Evolutionary conservation across 1,140 invertebrate species (phyloP), one percentile per base, ranked within the genome.

Genomic region (Rhyzopertha dominica): DNA sequence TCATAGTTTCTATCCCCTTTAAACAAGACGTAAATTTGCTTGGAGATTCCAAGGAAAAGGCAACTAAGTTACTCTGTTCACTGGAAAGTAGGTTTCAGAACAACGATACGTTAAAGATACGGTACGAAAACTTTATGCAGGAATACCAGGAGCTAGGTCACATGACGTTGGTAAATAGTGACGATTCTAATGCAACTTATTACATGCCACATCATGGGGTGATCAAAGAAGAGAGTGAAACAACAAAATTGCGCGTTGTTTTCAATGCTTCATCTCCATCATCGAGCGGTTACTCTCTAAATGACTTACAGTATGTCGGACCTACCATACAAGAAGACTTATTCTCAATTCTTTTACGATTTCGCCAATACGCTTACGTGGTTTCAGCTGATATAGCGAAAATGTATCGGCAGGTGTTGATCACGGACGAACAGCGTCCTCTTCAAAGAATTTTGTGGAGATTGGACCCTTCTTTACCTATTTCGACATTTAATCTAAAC

Each of bases 371-470:
- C n/a, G n/a, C n/a, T n/a, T n/a, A n/a, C n/a, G n/a, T n/a, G n/a
- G n/a, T n/a, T n/a, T n/a, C n/a, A n/a, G n/a, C n/a, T n/a, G 62
- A 65, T 32, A 53, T 61, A 18, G 38, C 31, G 23, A 62, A 69
- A 46, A 69, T 69, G 65, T 70, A 64, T 48, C 43, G 65, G 25
- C 61, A 65, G 46, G 44, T 69, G 5, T 31, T 47, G 7, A 38
- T 73, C 1, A 38, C 47, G 26, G 16, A 50, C 7, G 41, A 62
- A 29, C 51, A 69, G 19, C 43, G 34, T 29, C 43, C 62, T 29
- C 63, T 56, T 28, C 65, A 71, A 32, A 48, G 64, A 50, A 63
- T 74, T 14, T 29, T 70, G 1, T 72, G 70, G 67, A 37, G 64
- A 1, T 10, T 14, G 17, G 9, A 24, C 3, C 12, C 9, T 34